Conservation (phyloP, 2,888 invertebrate species). For the Dioctria linearis region DNA sequence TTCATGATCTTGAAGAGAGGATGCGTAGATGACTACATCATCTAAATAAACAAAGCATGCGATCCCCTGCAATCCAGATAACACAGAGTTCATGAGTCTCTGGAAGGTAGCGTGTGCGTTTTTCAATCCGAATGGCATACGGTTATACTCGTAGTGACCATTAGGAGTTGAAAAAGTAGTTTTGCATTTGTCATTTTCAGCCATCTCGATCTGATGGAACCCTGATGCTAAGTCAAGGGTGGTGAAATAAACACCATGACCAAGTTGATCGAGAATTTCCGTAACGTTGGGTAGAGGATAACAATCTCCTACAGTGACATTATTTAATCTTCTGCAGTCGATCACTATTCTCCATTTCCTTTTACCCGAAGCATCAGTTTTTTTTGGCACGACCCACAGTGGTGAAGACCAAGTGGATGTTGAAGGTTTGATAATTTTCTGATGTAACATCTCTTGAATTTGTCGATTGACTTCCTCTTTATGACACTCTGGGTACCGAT, state of each 20-base stretch:
- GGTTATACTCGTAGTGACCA: too few species aligned
- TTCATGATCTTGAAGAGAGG: too few species aligned
- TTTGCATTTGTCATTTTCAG: not conserved
- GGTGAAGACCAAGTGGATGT: not conserved
- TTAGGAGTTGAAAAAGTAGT: not conserved
- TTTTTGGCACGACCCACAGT: not conserved
- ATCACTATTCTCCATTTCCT: conserved; percentile 13
- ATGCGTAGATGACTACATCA: too few species aligned
- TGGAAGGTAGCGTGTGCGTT: too few species aligned
- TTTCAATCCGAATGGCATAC: too few species aligned
- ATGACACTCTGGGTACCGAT: too few species aligned
- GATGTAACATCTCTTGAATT: not conserved
- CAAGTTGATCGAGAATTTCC: not conserved
- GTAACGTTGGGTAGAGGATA: not conserved
- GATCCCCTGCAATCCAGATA: too few species aligned
- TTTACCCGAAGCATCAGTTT: not conserved
- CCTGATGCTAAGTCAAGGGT: not conserved
- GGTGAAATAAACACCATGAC: not conserved
- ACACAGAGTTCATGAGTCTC: too few species aligned
- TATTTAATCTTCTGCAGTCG: not conserved
- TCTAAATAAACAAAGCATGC: too few species aligned
- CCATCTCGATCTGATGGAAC: not conserved
- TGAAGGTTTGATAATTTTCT: not conserved
- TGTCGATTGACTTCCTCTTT: not conserved
- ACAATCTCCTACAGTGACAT: not conserved